phyloP scores from a whole-genome alignment of 2,797 vertebrate species.

The Lycodopsis pacificus region DNA sequence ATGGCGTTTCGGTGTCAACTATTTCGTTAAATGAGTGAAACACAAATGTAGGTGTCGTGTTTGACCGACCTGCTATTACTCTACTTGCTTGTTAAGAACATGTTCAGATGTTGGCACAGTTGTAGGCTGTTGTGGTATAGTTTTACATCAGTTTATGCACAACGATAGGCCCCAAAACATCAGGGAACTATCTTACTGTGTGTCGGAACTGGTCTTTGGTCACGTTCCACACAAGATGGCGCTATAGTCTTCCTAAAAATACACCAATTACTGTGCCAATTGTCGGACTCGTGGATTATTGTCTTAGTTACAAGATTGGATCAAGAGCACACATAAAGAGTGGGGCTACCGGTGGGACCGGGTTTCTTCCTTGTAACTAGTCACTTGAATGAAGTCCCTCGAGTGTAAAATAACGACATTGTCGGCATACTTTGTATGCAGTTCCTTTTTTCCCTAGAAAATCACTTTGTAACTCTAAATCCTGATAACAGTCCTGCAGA shows the following conservation, averaged over 20 bases:
- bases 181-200: neutral
- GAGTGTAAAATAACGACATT: neutral
- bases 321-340: neutral
- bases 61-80: accelerated
- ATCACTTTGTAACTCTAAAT: neutral
- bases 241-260: constrained; percentile 5
- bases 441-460: no score
- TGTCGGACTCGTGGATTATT: neutral
- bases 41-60: neutral
- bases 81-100: neutral
- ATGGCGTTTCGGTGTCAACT: neutral
- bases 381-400: neutral
- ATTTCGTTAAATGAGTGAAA: neutral
- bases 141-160: neutral
- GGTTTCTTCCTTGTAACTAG: neutral
- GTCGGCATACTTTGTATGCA: neutral
- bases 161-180: neutral
- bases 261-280: neutral
- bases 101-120: neutral
- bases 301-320: neutral
- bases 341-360: neutral
- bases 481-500: neutral
- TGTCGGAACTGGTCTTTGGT: neutral
- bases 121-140: neutral
- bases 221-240: constrained; percentile 33